Evolutionary conservation across 2,888 invertebrate species (phyloP).

Genomic region (Gari tellinella): DNA sequence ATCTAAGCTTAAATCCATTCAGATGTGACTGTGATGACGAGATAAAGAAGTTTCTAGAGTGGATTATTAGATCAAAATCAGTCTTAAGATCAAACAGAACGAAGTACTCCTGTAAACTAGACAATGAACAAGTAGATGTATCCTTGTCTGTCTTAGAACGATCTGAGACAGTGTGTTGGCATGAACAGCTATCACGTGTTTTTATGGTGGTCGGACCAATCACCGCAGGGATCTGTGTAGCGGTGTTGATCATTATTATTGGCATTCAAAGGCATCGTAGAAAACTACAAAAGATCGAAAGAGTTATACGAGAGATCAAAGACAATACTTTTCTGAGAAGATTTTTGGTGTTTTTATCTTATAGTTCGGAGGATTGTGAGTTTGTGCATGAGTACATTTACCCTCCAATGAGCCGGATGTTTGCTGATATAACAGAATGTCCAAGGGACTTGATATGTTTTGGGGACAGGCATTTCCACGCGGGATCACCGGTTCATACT

Average conservation of each 20-base stretch:
- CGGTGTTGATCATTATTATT: neutral
- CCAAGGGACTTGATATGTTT: conserved; percentile 11
- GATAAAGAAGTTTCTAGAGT: conserved; percentile 1
- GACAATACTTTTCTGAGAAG: neutral
- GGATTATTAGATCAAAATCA: conserved; percentile 1
- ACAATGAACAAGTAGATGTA: neutral
- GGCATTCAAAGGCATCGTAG: neutral
- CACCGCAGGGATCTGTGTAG: neutral
- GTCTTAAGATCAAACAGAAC: neutral
- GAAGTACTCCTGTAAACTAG: conserved; percentile 5
- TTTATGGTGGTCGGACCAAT: neutral
- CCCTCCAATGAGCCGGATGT: conserved; percentile 11
- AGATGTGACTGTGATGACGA: conserved; percentile 11
- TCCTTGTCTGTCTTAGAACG: neutral
- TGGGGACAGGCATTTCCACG: conserved; percentile 15
- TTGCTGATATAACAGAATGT: conserved; percentile 2
- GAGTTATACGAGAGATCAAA: neutral
- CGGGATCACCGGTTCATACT: conserved; percentile 12
- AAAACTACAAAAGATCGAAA: conserved; percentile 4
- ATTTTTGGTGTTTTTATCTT: conserved; percentile 22
- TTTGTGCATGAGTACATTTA: conserved; percentile 17
- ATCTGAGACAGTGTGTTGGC: neutral
- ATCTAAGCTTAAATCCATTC: conserved; percentile 6
- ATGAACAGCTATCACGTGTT: neutral
- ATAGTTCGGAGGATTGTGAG: conserved; percentile 21